These are phyloP conservation scores for Upupa epops DNA, from an alignment of 2,113 vertebrate species.

Conservation along the genomic window DNA sequence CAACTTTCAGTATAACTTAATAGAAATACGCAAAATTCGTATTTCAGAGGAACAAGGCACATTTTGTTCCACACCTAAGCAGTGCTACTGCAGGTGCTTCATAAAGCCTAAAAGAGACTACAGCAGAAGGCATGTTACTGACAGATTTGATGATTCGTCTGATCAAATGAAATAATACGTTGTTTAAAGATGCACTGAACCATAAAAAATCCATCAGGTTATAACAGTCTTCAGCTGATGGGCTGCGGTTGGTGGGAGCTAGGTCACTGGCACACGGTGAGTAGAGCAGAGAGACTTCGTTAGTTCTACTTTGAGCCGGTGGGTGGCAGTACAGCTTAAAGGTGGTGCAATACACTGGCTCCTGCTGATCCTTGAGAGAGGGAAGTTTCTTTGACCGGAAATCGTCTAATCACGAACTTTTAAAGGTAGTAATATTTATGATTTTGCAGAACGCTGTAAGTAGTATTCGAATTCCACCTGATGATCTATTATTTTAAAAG, in stretches of 20 bases:
- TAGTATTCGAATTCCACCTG: not conserved
- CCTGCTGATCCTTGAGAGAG: not conserved
- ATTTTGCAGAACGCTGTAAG: not conserved
- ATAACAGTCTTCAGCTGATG: not conserved
- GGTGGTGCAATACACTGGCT: not conserved
- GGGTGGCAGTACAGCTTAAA: constrained; percentile 34
- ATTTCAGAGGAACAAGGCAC: not conserved
- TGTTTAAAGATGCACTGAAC: not conserved
- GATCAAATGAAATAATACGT: not conserved
- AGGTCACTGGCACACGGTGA: not conserved
- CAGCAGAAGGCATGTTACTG: not conserved
- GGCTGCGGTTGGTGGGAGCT: not conserved
- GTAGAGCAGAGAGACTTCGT: not conserved
- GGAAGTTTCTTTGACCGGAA: not conserved
- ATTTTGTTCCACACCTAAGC: not conserved
- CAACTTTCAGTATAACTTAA: not conserved
- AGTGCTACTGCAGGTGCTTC: not conserved
- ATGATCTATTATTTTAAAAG: not conserved
- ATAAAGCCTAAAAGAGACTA: not conserved
- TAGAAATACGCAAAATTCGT: not conserved
- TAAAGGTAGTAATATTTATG: not conserved
- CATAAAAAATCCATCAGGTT: not conserved
- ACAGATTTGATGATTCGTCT: not conserved
- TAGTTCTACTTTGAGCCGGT: not conserved
- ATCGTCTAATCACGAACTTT: not conserved